A percentile compares a stretch with the other conserved stretches of the same genome.
Conservation (phyloP, 2,113 vertebrate genomes). For the Dendrocopos noguchii region DNA sequence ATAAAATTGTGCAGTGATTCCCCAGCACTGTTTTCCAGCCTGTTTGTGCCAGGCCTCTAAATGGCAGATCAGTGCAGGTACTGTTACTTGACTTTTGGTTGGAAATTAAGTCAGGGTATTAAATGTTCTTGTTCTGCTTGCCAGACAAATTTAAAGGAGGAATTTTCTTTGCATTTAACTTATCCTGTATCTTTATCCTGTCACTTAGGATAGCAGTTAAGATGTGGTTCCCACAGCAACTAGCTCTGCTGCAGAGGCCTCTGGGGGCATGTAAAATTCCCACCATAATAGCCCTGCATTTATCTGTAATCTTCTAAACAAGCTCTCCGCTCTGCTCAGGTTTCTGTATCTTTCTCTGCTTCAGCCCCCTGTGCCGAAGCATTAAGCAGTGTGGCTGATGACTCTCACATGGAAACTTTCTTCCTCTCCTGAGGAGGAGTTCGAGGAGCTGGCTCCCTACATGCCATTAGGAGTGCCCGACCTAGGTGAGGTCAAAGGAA, state of each 20-base stretch:
- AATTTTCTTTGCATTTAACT: not conserved
- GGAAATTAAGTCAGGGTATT: not conserved
- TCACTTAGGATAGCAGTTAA: not conserved
- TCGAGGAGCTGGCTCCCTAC: not conserved
- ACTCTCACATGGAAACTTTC: not conserved
- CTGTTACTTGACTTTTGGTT: not conserved
- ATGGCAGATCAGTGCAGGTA: not conserved
- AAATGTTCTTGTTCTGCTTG: not conserved
- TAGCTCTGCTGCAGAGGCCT: not conserved
- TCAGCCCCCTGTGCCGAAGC: not conserved
- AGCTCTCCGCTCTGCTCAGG: not conserved
- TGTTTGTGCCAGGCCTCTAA: not conserved
- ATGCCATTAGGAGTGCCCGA: not conserved
- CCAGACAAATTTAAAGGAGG: not conserved
- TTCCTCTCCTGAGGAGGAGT: not conserved
- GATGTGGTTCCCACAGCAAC: not conserved
- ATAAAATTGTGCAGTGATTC: not conserved
- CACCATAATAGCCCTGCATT: not conserved
- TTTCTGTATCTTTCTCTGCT: not conserved
- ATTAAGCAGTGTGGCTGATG: not conserved
- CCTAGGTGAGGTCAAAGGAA: slow-evolving; percentile 4
- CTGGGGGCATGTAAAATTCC: not conserved
- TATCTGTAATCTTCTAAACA: not conserved
- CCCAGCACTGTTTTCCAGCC: not conserved
- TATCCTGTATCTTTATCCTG: not conserved